Base-by-base conservation (phyloP, 2,888 invertebrate species). In the Lapara coniferarum region DNA sequence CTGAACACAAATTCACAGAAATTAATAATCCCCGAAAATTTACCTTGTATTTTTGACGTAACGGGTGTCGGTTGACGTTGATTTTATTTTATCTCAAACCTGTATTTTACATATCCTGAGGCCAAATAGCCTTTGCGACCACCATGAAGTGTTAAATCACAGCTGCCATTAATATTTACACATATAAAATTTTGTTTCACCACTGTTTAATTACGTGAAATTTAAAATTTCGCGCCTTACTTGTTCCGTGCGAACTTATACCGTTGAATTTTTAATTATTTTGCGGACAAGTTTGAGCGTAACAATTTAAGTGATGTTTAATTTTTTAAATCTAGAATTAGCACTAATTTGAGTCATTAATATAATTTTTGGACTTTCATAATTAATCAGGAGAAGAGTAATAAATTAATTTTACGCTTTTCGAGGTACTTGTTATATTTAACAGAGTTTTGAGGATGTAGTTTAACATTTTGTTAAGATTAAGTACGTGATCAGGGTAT, bases 91-190 rank as follows among this genome's bases (percentile, higher is more conserved):
- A 78, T 77, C 74, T 74, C 71, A 71, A 71, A 72, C 75, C 77
- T 76, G 77, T 81, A 76, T 77, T 79, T 78, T 77, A 79, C 79
- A 78, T 82, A 78, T 81, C 84, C 85, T 79, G 83, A 71, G 81
- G 80, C 80, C 78, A 83, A 85, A 86, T 82, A 82, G 81, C 81
- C 82, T 79, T 80, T 82, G 80, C 82, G 80, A 81, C 83, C 74
- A 79, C 76, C 82, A 83, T 88, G 85, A 85, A 88, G 84, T 86
- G 84, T 87, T 86, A 89, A 88, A 88, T 88, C 84, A 85, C 82
- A 79, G 77, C 78, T 81, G 81, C 79, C 76, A 85, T 85, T 85
- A 84, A 85, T 85, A 85, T 86, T 87, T 86, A 81, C 80, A 81
- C 74, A 77, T 72, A 78, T 78, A 81, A 79, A 83, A 82, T 84